Percentiles rank a stretch among this genome's conserved stretches.
These are phyloP conservation scores for Borostomias antarcticus DNA, from an alignment of 2,797 vertebrate genomes.

Conservation along the genomic window DNA sequence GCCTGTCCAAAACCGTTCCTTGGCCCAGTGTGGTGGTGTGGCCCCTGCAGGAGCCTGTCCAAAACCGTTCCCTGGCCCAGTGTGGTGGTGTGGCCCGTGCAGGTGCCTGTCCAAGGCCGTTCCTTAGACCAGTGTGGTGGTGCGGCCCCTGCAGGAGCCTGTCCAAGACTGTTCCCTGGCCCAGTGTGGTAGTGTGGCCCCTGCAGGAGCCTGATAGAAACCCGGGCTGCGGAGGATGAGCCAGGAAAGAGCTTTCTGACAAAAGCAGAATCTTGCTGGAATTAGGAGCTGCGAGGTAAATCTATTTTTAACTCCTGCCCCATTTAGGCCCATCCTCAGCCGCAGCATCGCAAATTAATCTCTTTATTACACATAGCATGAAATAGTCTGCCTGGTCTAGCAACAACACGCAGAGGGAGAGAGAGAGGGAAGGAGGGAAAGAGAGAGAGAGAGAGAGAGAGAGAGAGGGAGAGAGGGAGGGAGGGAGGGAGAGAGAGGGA, in stretches of 20 bases:
- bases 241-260: background rate
- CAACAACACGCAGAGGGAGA: slow-evolving; percentile 11
- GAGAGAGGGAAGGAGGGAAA: background rate
- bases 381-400: slow-evolving; percentile 53
- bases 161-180: background rate
- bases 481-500: slow-evolving; percentile 5
- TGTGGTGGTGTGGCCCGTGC: background rate
- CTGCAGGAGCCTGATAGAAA: background rate
- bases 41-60: too few species aligned
- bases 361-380: slow-evolving; percentile 67
- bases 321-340: slow-evolving; percentile 66
- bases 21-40: too few species aligned
- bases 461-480: background rate
- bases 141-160: background rate
- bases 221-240: background rate
- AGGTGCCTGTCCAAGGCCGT: too few species aligned
- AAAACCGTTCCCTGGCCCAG: too few species aligned
- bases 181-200: too few species aligned
- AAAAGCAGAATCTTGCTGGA: slow-evolving; percentile 22
- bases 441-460: background rate
- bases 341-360: slow-evolving; percentile 70
- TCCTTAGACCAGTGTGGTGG: background rate
- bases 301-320: slow-evolving; percentile 69
- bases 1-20: too few species aligned
- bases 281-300: slow-evolving; percentile 21